Conservation (phyloP, 2,888 invertebrate genomes). For the Diadromus collaris region DNA sequence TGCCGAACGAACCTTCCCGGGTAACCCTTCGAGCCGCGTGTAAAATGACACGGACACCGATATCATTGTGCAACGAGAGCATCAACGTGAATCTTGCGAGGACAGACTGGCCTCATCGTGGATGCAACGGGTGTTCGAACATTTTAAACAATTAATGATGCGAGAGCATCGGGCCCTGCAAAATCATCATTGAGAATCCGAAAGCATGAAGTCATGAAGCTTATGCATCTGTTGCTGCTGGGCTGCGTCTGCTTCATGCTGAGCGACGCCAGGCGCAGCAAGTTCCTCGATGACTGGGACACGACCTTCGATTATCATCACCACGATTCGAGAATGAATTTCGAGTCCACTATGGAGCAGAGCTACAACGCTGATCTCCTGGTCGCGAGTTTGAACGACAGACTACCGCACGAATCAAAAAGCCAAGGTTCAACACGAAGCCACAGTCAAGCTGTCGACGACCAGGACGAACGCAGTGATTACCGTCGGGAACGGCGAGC, state of each 20-base stretch:
- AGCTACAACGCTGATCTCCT: not conserved
- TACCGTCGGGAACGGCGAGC: constrained; percentile 12
- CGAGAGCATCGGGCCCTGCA: constrained; percentile 28
- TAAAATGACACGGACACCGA: not conserved
- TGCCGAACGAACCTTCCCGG: not conserved
- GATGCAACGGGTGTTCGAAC: not conserved
- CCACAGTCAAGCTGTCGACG: constrained; percentile 31
- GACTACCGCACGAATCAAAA: not conserved
- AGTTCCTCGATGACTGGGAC: constrained; percentile 45
- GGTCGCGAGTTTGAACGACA: constrained; percentile 4
- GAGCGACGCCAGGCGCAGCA: constrained; percentile 59
- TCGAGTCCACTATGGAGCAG: not conserved
- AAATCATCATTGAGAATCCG: constrained; percentile 44
- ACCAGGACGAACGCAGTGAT: constrained; percentile 5
- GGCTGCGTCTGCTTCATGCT: constrained; percentile 67
- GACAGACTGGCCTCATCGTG: not conserved
- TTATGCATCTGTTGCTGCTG: constrained; percentile 64
- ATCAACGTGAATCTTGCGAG: not conserved
- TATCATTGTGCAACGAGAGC: not conserved
- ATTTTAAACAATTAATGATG: not conserved
- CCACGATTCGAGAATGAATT: constrained; percentile 19
- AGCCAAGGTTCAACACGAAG: constrained; percentile 7
- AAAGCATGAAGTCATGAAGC: constrained; percentile 75
- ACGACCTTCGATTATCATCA: constrained; percentile 33
- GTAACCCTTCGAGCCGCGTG: not conserved